Conservation (phyloP, 2,797 vertebrate species). For the Clamator glandarius region DNA sequence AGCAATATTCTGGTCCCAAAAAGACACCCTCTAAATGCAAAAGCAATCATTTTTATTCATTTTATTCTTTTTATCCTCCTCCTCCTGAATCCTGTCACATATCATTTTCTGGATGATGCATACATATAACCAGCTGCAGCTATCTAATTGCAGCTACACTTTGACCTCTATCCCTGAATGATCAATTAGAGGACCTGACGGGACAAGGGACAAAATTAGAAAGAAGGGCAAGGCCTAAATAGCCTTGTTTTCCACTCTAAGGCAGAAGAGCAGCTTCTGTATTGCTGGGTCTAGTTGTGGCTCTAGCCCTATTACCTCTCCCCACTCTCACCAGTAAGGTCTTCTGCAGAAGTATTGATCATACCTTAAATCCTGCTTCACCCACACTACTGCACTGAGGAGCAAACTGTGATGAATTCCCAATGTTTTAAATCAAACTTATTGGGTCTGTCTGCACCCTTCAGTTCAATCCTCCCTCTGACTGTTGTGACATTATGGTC, state of each 20-base stretch:
- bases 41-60: neutral
- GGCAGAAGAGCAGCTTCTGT: neutral
- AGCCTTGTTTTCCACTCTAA: neutral
- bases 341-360: conserved; percentile 40
- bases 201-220: neutral
- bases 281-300: neutral
- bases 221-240: conserved; percentile 28
- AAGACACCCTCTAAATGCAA: conserved; percentile 1
- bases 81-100: neutral
- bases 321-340: neutral
- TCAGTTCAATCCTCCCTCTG: conserved; percentile 17
- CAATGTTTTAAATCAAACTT: conserved; percentile 43
- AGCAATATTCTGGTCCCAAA: neutral
- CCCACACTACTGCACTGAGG: neutral
- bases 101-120: neutral
- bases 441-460: conserved; percentile 7
- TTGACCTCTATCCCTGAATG: conserved; percentile 19
- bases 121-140: neutral
- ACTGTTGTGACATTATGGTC: conserved; percentile 7
- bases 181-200: neutral
- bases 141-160: neutral
- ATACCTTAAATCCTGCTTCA: conserved; percentile 7
- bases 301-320: neutral
- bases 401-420: conserved; percentile 39
- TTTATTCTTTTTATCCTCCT: neutral